Conservation (phyloP, 1,140 invertebrate genomes). For the Streblospio benedicti region DNA sequence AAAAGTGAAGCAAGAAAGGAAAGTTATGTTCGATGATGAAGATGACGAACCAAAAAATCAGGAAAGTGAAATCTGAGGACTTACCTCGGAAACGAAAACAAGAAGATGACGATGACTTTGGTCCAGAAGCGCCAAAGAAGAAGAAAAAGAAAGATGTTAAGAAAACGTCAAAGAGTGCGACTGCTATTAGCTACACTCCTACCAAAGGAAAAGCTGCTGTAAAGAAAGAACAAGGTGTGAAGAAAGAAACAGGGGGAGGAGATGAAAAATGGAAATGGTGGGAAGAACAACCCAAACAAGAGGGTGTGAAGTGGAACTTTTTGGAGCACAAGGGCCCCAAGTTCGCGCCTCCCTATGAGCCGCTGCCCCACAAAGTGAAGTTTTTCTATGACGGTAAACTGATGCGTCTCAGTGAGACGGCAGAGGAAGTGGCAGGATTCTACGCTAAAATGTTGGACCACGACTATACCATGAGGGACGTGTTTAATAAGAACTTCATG, state of each 20-base stretch:
- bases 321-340: slow-evolving; percentile 96
- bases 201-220: neutral
- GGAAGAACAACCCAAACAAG: slow-evolving; percentile 91
- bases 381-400: slow-evolving; percentile 91
- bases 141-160: neutral
- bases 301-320: slow-evolving; percentile 91
- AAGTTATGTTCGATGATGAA: slow-evolving; percentile 50
- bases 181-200: neutral
- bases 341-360: slow-evolving; percentile 91
- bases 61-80: slow-evolving; percentile 55
- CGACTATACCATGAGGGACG: slow-evolving; percentile 90
- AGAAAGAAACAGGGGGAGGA: slow-evolving; percentile 69
- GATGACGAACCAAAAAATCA: slow-evolving; percentile 60
- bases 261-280: slow-evolving; percentile 85
- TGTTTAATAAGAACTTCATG: slow-evolving; percentile 97
- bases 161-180: neutral
- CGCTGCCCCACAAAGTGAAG: slow-evolving; percentile 75
- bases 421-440: slow-evolving; percentile 96
- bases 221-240: slow-evolving; percentile 15
- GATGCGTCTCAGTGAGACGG: slow-evolving; percentile 66
- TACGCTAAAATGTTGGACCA: slow-evolving; percentile 98
- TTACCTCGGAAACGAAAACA: slow-evolving; percentile 52
- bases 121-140: slow-evolving; percentile 25
- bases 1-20: no score
- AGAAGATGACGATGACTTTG: slow-evolving; percentile 17